These are phyloP conservation scores for Vesta saturnalis DNA, from an alignment of 2,888 invertebrate species.

Conservation along the genomic window DNA sequence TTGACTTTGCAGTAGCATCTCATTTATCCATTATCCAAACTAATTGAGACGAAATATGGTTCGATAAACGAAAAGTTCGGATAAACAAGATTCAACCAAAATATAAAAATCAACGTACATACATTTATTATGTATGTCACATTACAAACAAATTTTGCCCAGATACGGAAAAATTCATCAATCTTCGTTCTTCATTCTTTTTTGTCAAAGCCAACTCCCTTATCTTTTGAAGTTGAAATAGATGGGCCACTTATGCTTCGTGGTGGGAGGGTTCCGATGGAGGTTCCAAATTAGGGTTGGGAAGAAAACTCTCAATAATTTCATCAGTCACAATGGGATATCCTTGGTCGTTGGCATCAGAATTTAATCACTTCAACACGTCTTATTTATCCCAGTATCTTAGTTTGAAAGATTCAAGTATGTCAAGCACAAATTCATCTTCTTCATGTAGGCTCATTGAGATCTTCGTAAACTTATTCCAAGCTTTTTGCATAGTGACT, in stretches of 20 bases:
- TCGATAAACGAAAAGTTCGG: too few species aligned
- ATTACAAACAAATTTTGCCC: too few species aligned
- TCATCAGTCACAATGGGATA: background rate
- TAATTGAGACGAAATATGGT: too few species aligned
- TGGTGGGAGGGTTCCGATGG: background rate
- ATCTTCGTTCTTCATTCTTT: background rate
- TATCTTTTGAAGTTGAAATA: background rate
- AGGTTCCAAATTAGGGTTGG: too few species aligned
- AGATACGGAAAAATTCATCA: too few species aligned
- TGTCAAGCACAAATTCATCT: background rate
- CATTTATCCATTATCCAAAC: too few species aligned
- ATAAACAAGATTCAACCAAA: too few species aligned
- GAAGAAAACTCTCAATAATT: background rate
- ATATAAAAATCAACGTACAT: too few species aligned
- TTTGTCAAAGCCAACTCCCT: background rate
- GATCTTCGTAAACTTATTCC: background rate
- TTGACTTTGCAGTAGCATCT: too few species aligned
- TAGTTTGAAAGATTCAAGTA: background rate
- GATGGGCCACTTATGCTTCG: background rate
- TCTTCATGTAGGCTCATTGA: background rate
- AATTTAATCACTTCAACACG: background rate
- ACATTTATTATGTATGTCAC: too few species aligned
- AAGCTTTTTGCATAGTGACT: background rate
- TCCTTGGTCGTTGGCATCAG: background rate
- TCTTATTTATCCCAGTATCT: background rate